phyloP scores from a whole-genome alignment of 2,888 invertebrate species.

The Trichacis sp. region DNA sequence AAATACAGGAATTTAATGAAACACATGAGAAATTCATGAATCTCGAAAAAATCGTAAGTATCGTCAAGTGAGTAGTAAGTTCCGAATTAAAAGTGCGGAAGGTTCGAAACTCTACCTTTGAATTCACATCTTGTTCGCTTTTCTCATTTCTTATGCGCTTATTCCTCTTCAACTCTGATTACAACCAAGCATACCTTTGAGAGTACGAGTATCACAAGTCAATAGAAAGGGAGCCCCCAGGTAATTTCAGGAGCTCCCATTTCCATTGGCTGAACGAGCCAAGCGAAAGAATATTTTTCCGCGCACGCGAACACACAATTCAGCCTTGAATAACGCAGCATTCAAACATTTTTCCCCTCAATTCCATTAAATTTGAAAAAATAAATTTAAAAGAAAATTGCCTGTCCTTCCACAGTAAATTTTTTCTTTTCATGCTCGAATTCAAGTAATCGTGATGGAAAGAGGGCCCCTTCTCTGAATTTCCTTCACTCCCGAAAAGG shows the following conservation, averaged over 20 bases:
- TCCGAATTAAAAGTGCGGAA: not conserved
- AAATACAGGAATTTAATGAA: not conserved
- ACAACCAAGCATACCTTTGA: constrained; percentile 29
- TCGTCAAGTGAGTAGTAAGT: too few relatives aligned
- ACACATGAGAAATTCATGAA: not conserved
- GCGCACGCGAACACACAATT: constrained; percentile 19
- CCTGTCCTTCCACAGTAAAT: too few relatives aligned
- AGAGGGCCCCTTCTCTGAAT: too few relatives aligned
- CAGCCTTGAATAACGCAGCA: constrained; percentile 6
- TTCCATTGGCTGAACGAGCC: constrained; percentile 15
- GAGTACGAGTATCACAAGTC: constrained; percentile 31
- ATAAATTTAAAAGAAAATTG: too few relatives aligned
- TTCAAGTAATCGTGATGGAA: too few relatives aligned
- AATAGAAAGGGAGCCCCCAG: constrained; percentile 38
- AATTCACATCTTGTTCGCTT: constrained; percentile 27
- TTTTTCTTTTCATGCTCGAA: too few relatives aligned
- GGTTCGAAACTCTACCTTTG: constrained; percentile 9
- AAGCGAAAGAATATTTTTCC: constrained; percentile 15
- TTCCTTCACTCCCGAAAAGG: too few relatives aligned
- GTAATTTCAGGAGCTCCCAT: constrained; percentile 29
- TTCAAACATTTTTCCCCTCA: too few relatives aligned
- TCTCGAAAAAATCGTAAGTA: not conserved
- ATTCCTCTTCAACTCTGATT: constrained; percentile 38
- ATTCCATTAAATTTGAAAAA: too few relatives aligned
- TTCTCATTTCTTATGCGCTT: constrained; percentile 40